Conservation (phyloP, 1,140 invertebrate species). For the Penaeus indicus region DNA sequence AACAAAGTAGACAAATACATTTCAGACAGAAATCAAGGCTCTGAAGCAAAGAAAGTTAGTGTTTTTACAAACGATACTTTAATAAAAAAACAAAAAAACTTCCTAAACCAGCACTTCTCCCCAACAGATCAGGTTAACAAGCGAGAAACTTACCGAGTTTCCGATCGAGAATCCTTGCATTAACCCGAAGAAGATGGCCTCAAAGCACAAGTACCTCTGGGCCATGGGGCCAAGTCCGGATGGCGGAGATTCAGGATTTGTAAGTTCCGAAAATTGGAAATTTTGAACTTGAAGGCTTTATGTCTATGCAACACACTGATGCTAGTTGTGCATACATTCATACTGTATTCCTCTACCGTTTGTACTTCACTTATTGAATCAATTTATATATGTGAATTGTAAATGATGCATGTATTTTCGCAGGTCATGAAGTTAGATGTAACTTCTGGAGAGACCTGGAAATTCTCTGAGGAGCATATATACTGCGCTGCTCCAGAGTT, state of each 20-base stretch:
- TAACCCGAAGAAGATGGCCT: slow-evolving; percentile 26
- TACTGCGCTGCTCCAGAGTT: slow-evolving; percentile 48
- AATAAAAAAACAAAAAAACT: too few relatives aligned
- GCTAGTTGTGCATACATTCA: not conserved
- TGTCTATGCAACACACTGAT: too few relatives aligned
- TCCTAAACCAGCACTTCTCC: not conserved
- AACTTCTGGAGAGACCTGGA: slow-evolving; percentile 32
- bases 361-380: too few relatives aligned
- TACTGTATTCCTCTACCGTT: not conserved
- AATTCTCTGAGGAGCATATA: slow-evolving; percentile 36
- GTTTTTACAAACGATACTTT: too few relatives aligned
- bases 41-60: too few relatives aligned
- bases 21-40: too few relatives aligned
- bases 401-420: not conserved
- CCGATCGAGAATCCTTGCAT: slow-evolving; percentile 53
- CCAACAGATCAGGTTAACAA: slow-evolving; percentile 37
- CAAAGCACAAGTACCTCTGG: slow-evolving; percentile 44
- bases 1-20: too few relatives aligned
- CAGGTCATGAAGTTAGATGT: slow-evolving; percentile 49
- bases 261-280: not conserved
- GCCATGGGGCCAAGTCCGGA: slow-evolving; percentile 45
- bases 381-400: not conserved
- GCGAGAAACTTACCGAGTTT: slow-evolving; percentile 32
- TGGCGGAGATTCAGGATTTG: slow-evolving; percentile 45
- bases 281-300: not conserved